Percentiles rank a stretch among this genome's conserved stretches.
Conservation (phyloP, 2,888 invertebrate genomes). For the Mellilla xanthometata region DNA sequence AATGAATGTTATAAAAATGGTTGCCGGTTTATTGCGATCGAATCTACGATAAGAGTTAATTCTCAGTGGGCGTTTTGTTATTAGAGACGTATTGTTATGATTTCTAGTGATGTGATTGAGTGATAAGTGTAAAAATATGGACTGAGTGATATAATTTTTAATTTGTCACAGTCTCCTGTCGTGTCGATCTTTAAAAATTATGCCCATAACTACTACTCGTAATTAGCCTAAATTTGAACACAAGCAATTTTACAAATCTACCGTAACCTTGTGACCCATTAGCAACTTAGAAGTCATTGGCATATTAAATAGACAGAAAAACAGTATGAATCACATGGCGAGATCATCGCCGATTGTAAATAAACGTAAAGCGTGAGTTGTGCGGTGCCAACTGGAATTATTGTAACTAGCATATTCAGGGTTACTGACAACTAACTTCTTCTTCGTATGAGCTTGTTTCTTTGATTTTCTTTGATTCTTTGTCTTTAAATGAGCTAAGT, state of each 20-base stretch:
- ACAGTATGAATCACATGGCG: slow-evolving; percentile 16
- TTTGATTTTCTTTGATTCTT: too few species aligned
- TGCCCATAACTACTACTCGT: too few species aligned
- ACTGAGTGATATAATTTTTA: too few species aligned
- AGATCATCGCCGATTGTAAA: slow-evolving; percentile 32
- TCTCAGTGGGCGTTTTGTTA: too few species aligned
- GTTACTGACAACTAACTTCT: too few species aligned
- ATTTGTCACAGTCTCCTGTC: too few species aligned
- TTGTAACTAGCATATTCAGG: neutral
- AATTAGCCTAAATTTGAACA: too few species aligned
- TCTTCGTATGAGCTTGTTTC: too few species aligned
- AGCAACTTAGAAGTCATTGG: slow-evolving; percentile 3
- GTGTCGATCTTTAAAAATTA: too few species aligned
- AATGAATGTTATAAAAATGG: slow-evolving; percentile 38
- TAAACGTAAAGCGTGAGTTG: slow-evolving; percentile 21
- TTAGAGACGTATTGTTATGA: neutral
- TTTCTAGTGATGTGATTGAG: too few species aligned
- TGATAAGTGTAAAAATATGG: too few species aligned
- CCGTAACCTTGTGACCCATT: slow-evolving; percentile 5
- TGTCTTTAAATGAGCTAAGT: too few species aligned
- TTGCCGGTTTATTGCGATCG: slow-evolving; percentile 19
- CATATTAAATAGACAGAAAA: slow-evolving; percentile 13
- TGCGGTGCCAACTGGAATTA: slow-evolving; percentile 25
- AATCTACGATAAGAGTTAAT: slow-evolving; percentile 8
- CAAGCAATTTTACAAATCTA: neutral